Base-by-base conservation (phyloP, 2,797 vertebrate species). In the Otus scops region DNA sequence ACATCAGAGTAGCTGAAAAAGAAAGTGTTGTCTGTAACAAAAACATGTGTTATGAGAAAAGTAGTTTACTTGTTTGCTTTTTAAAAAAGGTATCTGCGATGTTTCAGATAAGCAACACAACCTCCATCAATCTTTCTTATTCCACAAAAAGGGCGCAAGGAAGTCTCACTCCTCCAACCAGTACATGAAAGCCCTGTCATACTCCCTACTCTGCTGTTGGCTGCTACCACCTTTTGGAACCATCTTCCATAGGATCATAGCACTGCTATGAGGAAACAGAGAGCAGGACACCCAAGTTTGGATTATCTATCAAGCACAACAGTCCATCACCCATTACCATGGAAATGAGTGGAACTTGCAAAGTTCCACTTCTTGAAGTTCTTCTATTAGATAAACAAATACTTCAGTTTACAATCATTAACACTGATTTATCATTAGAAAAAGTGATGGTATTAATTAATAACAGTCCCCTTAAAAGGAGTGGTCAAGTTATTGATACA, bases 191-290 rank as follows among this genome's bases (percentile, higher is more conserved):
- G 61, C 17, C 57, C 34, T 34, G 63, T 36, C 43, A 23, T 27
- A 69, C 38, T 88, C 75, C 68, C 76, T 60, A 78, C 73, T 88
- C 82, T 54, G 65, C 85, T 74, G 80, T 19, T 89, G 81, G 91
- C 39, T 96, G 76, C 88, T 88, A 84, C 59, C 85, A 71, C 64
- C 89, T 97, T 95, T 93, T 92, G 81, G 82, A 34, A 92, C 53
- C 81, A 82, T 79, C 91, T 98, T 95, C 94, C 94, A 96, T 45
- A 83, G 89, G 39, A 96, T 91, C 93, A 78, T 57, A 95, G 93
- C 22, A 54, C 59, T 54, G 50, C 43, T 60, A 47, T 21, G 70
- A 80, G 75, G 71, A 96, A 96, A 84, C 45, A 73, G 69, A 70
- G 74, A 47, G 59, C 23, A 92, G 43, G 53, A 91, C 90, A 90